Base-by-base conservation (phyloP, 1,140 invertebrate genomes). In the Hetaerina americana region DNA sequence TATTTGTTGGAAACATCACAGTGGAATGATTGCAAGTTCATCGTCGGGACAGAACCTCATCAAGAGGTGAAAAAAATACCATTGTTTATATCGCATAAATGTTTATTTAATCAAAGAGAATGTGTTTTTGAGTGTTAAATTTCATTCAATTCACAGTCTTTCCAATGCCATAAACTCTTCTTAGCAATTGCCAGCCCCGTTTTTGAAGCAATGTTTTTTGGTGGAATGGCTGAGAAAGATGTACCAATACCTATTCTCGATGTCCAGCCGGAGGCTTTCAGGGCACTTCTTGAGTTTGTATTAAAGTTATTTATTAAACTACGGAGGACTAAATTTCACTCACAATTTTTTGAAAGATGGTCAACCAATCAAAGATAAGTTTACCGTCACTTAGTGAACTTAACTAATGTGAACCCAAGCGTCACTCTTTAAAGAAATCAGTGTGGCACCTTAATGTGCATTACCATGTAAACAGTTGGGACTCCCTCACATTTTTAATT, bases 121-220 rank as follows among this genome's bases (percentile, higher is more conserved):
- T n/a, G n/a, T n/a, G n/a, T n/a, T n/a, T 26, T 26, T 71, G n/a
- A 27, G 25, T 67, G 25, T 74, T 70, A 74, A 27, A 31, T 18
- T 67, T 66, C 12, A 22, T 68, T n/a, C n/a, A 22, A 24, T 29
- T 74, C 73, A 27, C 85, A 90, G 75, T 82, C 87, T 0, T 80
- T 93, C 2, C 84, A 87, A 69, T 90, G 88, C 0, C 92, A 95
- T 78, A 93, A 93, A 78, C 78, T 94, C 27, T 86, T 94, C 40
- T 80, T 94, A 66, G 90, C 91, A 0, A 93, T 92, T 89, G 88
- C 90, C 0, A 93, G 91, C 75, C 92, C 92, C 10, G 92, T 93
- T 1, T 92, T 85, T 85, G 92, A 86, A 83, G 90, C 84, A 75
- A 92, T 82, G 92, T 93, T 93, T 84, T 94, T 82, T 84, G 89